phyloP scores from a whole-genome alignment of 2,888 invertebrate species.

The Unio delphinus region DNA sequence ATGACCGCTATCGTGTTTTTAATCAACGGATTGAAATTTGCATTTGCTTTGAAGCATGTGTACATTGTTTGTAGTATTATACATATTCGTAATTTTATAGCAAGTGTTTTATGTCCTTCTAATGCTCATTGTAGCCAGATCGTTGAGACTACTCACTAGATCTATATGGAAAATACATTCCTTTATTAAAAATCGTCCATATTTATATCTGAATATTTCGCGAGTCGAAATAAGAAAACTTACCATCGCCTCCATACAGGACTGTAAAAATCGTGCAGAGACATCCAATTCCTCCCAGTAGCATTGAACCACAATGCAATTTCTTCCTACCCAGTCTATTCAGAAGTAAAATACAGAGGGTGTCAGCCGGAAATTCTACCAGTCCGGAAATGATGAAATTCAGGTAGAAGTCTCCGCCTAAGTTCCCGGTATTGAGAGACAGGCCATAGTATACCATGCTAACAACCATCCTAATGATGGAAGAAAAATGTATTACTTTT shows the following conservation, averaged over 20 bases:
- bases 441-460: conserved; percentile 61
- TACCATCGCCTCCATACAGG: conserved; percentile 45
- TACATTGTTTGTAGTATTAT: too few relatives aligned
- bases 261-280: conserved; percentile 77
- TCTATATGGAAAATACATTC: too few relatives aligned
- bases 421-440: conserved; percentile 52
- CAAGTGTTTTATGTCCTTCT: too few relatives aligned
- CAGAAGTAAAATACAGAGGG: conserved; percentile 45
- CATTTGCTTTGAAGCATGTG: too few relatives aligned
- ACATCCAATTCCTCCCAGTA: conserved; percentile 54
- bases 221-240: neutral
- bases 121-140: too few relatives aligned
- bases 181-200: neutral
- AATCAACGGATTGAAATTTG: too few relatives aligned
- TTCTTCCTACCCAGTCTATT: conserved; percentile 51
- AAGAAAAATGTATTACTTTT: neutral
- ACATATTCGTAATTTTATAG: too few relatives aligned
- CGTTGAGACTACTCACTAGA: too few relatives aligned
- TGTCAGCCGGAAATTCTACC: conserved; percentile 56
- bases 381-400: conserved; percentile 56
- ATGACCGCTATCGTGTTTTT: too few relatives aligned
- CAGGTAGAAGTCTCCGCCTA: conserved; percentile 56
- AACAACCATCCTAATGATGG: conserved; percentile 51
- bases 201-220: neutral
- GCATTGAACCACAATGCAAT: conserved; percentile 45